These are phyloP conservation scores for Mus spretus DNA, from an alignment of 2,797 vertebrate genomes.

Conservation along the genomic window DNA sequence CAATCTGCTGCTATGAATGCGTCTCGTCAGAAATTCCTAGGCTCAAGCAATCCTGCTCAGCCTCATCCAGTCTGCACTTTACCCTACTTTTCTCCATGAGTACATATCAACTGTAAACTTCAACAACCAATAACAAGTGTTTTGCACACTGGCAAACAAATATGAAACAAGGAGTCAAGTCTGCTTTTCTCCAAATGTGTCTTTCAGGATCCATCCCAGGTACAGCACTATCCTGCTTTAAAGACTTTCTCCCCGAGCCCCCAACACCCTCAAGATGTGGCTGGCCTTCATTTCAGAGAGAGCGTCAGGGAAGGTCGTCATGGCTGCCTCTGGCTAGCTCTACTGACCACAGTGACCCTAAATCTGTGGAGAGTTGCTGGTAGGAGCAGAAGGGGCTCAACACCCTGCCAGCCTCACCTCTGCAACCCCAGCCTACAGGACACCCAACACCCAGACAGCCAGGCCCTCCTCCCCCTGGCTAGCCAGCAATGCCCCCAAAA, in stretches of 20 bases:
- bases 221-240: not conserved
- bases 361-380: not conserved
- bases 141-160: not conserved
- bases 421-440: not conserved
- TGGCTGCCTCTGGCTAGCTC: not conserved
- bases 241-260: not conserved
- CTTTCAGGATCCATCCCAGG: not conserved
- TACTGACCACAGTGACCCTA: not conserved
- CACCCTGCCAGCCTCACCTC: not conserved
- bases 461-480: not conserved
- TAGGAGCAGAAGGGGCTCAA: not conserved
- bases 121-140: not conserved
- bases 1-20: not conserved
- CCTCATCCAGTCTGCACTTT: not conserved
- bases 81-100: not conserved
- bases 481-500: not conserved
- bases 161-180: not conserved
- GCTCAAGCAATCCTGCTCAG: not conserved
- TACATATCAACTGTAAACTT: not conserved
- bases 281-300: not conserved
- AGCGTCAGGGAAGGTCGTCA: not conserved
- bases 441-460: accelerated
- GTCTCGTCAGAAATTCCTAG: not conserved
- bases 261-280: not conserved
- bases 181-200: not conserved